phyloP scores from a whole-genome alignment of 2,797 vertebrate genomes.

The Phalloptychus januarius region DNA sequence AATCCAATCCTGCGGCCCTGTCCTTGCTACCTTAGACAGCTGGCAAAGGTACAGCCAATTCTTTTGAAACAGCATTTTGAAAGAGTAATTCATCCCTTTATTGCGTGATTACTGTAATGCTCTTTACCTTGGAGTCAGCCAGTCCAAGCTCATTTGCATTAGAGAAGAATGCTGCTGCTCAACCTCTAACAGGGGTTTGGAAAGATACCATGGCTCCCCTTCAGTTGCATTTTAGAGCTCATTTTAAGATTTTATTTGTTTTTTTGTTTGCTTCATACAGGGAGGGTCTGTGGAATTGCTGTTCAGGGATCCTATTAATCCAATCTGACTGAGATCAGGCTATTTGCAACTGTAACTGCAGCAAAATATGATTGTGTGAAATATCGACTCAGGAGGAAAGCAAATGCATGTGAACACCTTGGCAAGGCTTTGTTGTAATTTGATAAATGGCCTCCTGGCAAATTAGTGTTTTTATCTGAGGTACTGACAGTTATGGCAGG shows the following conservation, averaged over 20 bases:
- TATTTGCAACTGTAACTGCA: background rate
- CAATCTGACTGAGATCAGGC: background rate
- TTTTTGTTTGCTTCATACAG: too few species aligned
- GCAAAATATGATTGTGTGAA: background rate
- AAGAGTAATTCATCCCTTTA: background rate
- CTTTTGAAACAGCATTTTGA: background rate
- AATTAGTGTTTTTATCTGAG: background rate
- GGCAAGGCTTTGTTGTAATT: background rate
- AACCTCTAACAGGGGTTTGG: background rate
- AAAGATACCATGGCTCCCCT: background rate
- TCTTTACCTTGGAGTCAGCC: background rate
- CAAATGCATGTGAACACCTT: background rate
- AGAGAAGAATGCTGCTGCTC: background rate
- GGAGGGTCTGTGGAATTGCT: background rate
- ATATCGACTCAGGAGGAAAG: background rate
- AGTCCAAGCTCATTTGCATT: background rate
- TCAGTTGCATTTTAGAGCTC: background rate
- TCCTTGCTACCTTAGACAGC: background rate
- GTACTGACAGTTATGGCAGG: constrained; percentile 5
- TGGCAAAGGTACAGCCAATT: background rate
- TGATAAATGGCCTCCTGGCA: background rate
- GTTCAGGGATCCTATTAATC: background rate
- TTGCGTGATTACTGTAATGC: background rate
- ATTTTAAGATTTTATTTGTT: background rate
- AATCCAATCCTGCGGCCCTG: background rate